These are phyloP conservation scores for Aphidoletes aphidimyza DNA, from an alignment of 2,888 invertebrate genomes.

Conservation along the genomic window DNA sequence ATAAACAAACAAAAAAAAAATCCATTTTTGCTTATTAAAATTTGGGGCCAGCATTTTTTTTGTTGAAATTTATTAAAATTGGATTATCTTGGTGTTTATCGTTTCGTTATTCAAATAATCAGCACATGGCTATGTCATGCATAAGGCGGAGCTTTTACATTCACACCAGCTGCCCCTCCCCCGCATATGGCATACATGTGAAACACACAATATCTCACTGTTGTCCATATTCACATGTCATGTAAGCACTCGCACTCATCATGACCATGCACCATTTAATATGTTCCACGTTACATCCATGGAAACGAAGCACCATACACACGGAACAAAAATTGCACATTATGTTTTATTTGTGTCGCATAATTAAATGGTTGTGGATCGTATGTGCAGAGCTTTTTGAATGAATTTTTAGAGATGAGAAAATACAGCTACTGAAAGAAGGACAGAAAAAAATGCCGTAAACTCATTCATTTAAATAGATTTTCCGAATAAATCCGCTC, in stretches of 20 bases:
- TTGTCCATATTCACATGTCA: conserved; percentile 5
- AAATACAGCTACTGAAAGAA: no score
- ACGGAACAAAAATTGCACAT: background rate
- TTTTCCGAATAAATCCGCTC: conserved; percentile 22
- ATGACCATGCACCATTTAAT: background rate
- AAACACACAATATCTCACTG: conserved; percentile 20
- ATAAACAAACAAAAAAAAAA: background rate
- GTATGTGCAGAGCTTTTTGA: conserved; percentile 9
- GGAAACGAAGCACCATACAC: background rate
- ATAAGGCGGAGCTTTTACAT: no score
- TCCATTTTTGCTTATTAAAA: conserved; percentile 30
- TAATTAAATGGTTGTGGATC: conserved; percentile 34
- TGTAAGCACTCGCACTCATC: background rate
- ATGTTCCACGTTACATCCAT: background rate
- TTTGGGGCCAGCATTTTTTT: background rate
- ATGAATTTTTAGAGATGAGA: conserved; percentile 33
- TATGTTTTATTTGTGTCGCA: background rate
- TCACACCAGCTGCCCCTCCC: no score
- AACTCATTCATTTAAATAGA: conserved; percentile 38
- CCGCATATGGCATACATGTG: background rate
- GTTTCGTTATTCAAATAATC: background rate
- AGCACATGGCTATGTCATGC: background rate
- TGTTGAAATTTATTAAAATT: background rate
- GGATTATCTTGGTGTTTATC: conserved; percentile 42
- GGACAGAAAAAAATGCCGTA: background rate